Percentiles rank a stretch among this genome's conserved stretches.
Evolutionary conservation across 2,797 vertebrate species (phyloP).

Genomic region (Aphelocoma californica): DNA sequence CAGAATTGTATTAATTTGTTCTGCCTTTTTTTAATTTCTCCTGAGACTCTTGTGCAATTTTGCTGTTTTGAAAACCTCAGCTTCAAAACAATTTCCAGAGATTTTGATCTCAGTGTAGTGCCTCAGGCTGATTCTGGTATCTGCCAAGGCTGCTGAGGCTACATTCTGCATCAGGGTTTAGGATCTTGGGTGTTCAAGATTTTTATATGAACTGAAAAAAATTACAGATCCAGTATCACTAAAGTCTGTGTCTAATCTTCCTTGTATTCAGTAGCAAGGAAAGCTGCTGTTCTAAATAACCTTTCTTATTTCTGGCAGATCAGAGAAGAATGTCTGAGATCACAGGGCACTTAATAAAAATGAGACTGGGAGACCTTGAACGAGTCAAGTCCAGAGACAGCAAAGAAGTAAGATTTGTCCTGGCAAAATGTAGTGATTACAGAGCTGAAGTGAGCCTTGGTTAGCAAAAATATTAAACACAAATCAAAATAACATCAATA

Average conservation of each 20-base stretch:
- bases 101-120: background rate
- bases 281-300: background rate
- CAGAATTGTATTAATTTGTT: background rate
- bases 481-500: background rate
- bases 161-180: background rate
- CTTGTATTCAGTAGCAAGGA: background rate
- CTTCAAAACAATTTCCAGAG: background rate
- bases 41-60: background rate
- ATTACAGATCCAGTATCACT: background rate
- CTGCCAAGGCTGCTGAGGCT: background rate
- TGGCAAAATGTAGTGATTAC: background rate
- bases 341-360: slow-evolving; percentile 90
- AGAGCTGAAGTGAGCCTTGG: background rate
- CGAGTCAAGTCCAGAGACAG: slow-evolving; percentile 85
- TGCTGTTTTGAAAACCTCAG: background rate
- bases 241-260: background rate
- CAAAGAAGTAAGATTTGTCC: slow-evolving; percentile 83
- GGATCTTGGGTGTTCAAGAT: background rate
- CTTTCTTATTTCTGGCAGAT: slow-evolving; percentile 76
- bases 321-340: slow-evolving; percentile 97
- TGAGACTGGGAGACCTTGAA: slow-evolving; percentile 91
- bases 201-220: background rate
- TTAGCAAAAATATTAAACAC: background rate
- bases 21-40: background rate
- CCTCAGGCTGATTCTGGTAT: background rate